Evolutionary conservation across 2,113 vertebrate genomes (phyloP).

Genomic region (Oreochromis niloticus): DNA sequence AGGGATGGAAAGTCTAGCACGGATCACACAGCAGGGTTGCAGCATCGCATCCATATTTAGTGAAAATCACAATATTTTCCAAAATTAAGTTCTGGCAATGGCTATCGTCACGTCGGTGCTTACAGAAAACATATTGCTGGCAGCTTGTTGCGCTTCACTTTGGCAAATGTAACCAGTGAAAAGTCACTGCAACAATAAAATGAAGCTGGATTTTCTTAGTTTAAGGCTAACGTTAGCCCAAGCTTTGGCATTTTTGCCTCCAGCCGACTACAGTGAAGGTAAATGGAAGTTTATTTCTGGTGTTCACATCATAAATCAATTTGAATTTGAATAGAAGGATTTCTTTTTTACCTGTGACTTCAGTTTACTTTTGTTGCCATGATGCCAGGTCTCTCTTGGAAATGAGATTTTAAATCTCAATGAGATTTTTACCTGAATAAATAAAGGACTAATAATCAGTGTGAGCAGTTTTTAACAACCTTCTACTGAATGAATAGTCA

Average conservation of each 20-base stretch:
- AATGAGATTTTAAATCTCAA: no score
- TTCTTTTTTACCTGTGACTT: neutral
- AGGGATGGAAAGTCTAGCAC: neutral
- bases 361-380: no score
- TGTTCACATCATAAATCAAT: neutral
- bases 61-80: conserved; percentile 20
- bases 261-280: neutral
- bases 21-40: neutral
- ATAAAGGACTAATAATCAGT: no score
- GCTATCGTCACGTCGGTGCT: neutral
- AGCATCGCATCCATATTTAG: neutral
- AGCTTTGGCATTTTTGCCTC: neutral
- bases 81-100: neutral
- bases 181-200: neutral
- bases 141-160: neutral
- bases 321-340: neutral
- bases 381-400: no score
- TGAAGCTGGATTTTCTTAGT: neutral
- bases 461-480: neutral
- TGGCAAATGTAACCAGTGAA: neutral
- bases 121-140: neutral
- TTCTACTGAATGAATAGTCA: neutral
- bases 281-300: neutral
- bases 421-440: no score
- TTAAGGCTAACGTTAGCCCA: neutral